Conservation (phyloP, 35 echinoderm and acorn worm genomes). For the Diadema setosum region DNA sequence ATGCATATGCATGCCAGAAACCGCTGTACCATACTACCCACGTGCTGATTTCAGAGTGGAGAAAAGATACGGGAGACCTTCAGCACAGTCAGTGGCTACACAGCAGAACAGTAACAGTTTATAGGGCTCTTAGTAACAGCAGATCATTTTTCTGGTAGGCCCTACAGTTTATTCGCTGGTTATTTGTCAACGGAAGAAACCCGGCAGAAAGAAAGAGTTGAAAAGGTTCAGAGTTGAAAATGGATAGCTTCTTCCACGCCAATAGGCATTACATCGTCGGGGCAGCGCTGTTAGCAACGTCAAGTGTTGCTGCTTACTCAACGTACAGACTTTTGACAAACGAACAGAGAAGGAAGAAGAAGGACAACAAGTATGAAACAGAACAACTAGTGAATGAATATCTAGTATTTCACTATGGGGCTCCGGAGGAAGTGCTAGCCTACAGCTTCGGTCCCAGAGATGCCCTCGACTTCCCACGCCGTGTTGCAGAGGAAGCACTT, state of each 20-base stretch:
- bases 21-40: too few relatives aligned
- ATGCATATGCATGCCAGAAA: too few relatives aligned
- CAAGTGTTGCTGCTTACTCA: conserved; percentile 53
- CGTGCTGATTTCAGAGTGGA: too few relatives aligned
- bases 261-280: conserved; percentile 29
- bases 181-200: too few relatives aligned
- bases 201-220: too few relatives aligned
- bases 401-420: conserved; percentile 79
- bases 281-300: conserved; percentile 44
- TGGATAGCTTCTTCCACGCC: neutral
- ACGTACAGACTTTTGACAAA: conserved; percentile 39
- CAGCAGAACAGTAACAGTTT: too few relatives aligned
- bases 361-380: conserved; percentile 77
- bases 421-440: conserved; percentile 70
- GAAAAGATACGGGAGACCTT: too few relatives aligned
- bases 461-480: conserved; percentile 74
- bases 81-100: too few relatives aligned
- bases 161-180: too few relatives aligned
- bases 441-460: conserved; percentile 82
- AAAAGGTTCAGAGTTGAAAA: neutral
- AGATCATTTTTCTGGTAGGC: too few relatives aligned
- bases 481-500: conserved; percentile 88
- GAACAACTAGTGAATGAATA: conserved; percentile 89
- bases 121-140: too few relatives aligned
- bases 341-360: neutral